These are phyloP conservation scores for Climacteris rufus DNA, from an alignment of 2,113 vertebrate genomes.

Conservation along the genomic window DNA sequence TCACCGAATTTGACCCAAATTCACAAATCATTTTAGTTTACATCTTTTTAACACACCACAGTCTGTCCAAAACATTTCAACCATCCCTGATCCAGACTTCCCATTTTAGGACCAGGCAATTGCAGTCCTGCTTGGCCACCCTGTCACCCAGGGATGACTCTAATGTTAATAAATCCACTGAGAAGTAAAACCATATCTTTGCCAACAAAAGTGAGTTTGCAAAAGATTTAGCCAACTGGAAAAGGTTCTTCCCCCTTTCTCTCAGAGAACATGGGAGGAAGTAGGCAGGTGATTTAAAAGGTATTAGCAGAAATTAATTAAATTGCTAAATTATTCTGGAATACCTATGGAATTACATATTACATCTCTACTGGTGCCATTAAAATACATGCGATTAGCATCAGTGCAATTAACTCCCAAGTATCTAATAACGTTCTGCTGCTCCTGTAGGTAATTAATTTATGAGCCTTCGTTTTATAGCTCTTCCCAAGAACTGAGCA, in stretches of 20 bases:
- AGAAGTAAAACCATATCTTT: background rate
- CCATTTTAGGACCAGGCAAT: background rate
- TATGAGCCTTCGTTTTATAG: conserved; percentile 4
- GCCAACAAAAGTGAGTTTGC: background rate
- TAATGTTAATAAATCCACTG: background rate
- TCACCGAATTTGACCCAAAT: background rate
- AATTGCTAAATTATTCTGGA: conserved; percentile 33
- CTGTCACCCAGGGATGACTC: background rate
- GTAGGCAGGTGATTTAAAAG: conserved; percentile 6
- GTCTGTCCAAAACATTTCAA: background rate
- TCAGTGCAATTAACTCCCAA: conserved; percentile 3
- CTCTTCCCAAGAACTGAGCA: background rate
- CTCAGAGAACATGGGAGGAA: background rate
- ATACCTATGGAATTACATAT: conserved; percentile 15
- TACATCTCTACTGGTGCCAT: background rate
- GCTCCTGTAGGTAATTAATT: conserved; percentile 40
- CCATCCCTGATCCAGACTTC: background rate
- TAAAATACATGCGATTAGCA: background rate
- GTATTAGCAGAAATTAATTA: conserved; percentile 46
- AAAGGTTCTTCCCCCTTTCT: background rate
- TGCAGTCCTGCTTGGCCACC: background rate
- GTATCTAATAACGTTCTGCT: conserved; percentile 6
- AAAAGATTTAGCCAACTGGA: background rate
- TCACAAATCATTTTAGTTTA: background rate
- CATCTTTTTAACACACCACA: background rate